A percentile compares a stretch with the other conserved stretches of the same genome.
These are phyloP conservation scores for Druon quercuslanigerum DNA, from an alignment of 1,140 invertebrate genomes.

Conservation along the genomic window DNA sequence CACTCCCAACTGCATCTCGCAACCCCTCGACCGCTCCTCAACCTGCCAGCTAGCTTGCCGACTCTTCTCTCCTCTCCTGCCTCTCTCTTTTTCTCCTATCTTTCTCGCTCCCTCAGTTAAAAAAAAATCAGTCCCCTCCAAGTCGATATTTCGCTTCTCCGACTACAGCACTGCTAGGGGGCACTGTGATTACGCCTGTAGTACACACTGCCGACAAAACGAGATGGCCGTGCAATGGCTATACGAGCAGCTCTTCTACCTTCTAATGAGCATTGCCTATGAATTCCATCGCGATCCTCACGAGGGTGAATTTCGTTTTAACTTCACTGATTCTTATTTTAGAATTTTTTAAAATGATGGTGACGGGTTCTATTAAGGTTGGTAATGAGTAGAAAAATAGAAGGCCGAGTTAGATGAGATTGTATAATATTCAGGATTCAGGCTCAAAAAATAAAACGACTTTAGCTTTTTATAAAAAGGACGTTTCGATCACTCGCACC, in stretches of 20 bases:
- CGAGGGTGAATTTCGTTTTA: background rate
- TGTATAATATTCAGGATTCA: too few relatives aligned
- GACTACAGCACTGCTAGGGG: conserved; percentile 60
- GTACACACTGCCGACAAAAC: conserved; percentile 67
- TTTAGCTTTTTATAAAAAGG: too few relatives aligned
- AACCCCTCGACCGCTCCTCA: conserved; percentile 32
- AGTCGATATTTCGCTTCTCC: conserved; percentile 38
- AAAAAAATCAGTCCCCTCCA: conserved; percentile 55
- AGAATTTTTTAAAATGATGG: too few relatives aligned
- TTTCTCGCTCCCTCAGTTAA: conserved; percentile 37
- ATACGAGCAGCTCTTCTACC: conserved; percentile 47
- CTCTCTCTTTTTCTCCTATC: conserved; percentile 34
- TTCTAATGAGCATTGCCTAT: conserved; percentile 64
- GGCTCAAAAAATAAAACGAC: too few relatives aligned
- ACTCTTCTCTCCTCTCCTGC: conserved; percentile 27
- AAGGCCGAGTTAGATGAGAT: too few relatives aligned
- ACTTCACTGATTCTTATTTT: too few relatives aligned
- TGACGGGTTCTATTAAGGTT: too few relatives aligned
- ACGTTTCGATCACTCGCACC: too few relatives aligned
- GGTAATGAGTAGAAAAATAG: too few relatives aligned
- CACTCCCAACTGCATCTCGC: conserved; percentile 44
- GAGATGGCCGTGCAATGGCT: conserved; percentile 59
- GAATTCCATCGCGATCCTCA: conserved; percentile 34
- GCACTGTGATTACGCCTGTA: conserved; percentile 72
- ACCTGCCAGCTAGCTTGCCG: conserved; percentile 32